Evolutionary conservation across 2,113 vertebrate species (phyloP), one percentile per base, ranked within the genome.

Genomic region (Pelusios castaneus): DNA sequence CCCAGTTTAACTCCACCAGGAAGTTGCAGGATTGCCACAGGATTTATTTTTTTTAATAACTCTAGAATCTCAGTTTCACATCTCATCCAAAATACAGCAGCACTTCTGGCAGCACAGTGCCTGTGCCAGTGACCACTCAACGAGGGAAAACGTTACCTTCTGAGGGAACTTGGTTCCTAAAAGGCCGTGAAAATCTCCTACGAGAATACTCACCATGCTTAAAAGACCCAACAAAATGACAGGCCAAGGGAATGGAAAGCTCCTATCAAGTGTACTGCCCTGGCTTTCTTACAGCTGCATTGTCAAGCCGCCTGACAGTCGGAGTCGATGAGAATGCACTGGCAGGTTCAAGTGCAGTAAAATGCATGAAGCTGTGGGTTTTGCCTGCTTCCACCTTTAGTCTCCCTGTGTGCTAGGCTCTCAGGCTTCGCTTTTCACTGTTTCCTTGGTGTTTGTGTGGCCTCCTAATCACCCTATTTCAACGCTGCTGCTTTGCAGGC

Each of bases 181-280:
- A 29, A 52, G 10, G 34, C 79, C 47, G 58, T 60, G 58, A 29
- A 70, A 0, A 0, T 80, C 47, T n/a, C 60, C 41, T n/a, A 3
- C n/a, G 29, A 11, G 0, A 1, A 27, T 8, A 3, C 38, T 31
- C 38, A 6, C 43, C 63, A 75, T 87, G 12, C 25, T 3, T 1
- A 1, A n/a, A 56, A 0, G 3, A n/a, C 27, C 83, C 43, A 43
- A 1, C 13, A 0, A 4, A 49, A 3, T 8, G 1, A 8, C 55
- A 6, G 63, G 70, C 27, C 22, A 6, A 22, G 54, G n/a, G 76
- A 43, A 49, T 7, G 47, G 10, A 9, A 0, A 21, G 1, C 79
- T 0, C 10, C 25, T 58, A 6, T 31, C 78, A 43, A 1, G 0
- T 1, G 6, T 43, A 25, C 22, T 43, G 22, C 21, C 22, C 38